These are phyloP conservation scores for Dascyllus trimaculatus DNA, from an alignment of 2,113 vertebrate genomes.

Conservation along the genomic window DNA sequence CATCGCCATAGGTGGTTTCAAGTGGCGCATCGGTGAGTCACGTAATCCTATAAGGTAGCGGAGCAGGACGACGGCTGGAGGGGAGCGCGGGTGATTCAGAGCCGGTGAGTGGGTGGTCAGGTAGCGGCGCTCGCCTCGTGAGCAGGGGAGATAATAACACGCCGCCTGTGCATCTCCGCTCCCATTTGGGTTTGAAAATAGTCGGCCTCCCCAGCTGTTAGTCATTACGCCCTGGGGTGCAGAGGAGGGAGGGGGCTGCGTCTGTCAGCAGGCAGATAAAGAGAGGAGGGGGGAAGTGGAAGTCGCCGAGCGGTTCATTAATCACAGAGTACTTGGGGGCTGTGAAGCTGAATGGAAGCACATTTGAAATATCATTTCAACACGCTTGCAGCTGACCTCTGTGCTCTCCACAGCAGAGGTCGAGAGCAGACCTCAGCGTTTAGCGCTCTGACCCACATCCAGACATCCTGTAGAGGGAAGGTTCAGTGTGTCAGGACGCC, in stretches of 20 bases:
- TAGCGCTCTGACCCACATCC: constrained; percentile 10
- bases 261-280: constrained; percentile 75
- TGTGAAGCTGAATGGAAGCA: constrained; percentile 27
- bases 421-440: neutral
- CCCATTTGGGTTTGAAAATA: constrained; percentile 75
- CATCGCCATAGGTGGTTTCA: constrained; percentile 38
- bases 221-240: constrained; percentile 67
- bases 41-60: constrained; percentile 38
- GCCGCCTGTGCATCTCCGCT: constrained; percentile 67
- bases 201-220: constrained; percentile 76
- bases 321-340: constrained; percentile 35
- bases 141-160: constrained; percentile 77
- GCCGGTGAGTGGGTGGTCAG: constrained; percentile 78
- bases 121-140: constrained; percentile 66
- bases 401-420: neutral
- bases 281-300: constrained; percentile 30
- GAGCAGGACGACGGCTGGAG: constrained; percentile 27
- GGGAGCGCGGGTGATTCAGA: constrained; percentile 67
- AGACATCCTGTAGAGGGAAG: neutral
- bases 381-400: neutral
- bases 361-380: neutral
- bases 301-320: constrained; percentile 47
- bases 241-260: constrained; percentile 45
- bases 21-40: constrained; percentile 58
- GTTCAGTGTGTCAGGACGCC: neutral